Conservation (phyloP, 1,140 invertebrate species). For the Drosophila chauvacae region DNA sequence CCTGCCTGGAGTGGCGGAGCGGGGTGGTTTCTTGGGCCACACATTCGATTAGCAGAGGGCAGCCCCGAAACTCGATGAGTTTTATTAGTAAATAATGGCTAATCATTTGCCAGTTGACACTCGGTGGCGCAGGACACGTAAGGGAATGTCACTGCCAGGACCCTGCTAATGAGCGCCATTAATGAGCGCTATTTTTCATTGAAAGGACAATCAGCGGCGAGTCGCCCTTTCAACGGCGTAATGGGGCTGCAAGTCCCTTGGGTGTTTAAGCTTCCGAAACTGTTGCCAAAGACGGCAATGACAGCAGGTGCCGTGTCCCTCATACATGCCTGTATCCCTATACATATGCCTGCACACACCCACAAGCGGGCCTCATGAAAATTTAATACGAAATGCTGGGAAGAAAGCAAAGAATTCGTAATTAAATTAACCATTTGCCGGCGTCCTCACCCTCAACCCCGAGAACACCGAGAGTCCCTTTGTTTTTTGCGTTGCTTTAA, state of each 20-base stretch:
- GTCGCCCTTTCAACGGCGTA: background rate
- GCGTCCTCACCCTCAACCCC: slow-evolving; percentile 1
- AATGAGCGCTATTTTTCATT: slow-evolving; percentile 83
- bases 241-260: slow-evolving; percentile 47
- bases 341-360: slow-evolving; percentile 4
- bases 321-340: slow-evolving; percentile 2
- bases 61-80: slow-evolving; percentile 72
- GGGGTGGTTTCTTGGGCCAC: background rate
- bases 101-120: slow-evolving; percentile 84
- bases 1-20: background rate
- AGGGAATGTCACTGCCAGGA: slow-evolving; percentile 30
- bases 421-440: slow-evolving; percentile 80
- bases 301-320: slow-evolving; percentile 57
- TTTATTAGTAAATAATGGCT: slow-evolving; percentile 84
- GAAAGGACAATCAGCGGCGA: slow-evolving; percentile 68
- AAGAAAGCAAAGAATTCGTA: slow-evolving; percentile 79
- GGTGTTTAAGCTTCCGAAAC: slow-evolving; percentile 70
- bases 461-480: background rate
- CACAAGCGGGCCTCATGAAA: slow-evolving; percentile 55
- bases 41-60: slow-evolving; percentile 69
- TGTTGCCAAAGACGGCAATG: slow-evolving; percentile 64
- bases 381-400: slow-evolving; percentile 68
- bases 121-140: slow-evolving; percentile 50
- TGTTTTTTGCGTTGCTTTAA: slow-evolving; percentile 40
- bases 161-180: slow-evolving; percentile 80